These are phyloP conservation scores for Trematomus loennbergii DNA, from an alignment of 2,113 vertebrate genomes.

Conservation along the genomic window DNA sequence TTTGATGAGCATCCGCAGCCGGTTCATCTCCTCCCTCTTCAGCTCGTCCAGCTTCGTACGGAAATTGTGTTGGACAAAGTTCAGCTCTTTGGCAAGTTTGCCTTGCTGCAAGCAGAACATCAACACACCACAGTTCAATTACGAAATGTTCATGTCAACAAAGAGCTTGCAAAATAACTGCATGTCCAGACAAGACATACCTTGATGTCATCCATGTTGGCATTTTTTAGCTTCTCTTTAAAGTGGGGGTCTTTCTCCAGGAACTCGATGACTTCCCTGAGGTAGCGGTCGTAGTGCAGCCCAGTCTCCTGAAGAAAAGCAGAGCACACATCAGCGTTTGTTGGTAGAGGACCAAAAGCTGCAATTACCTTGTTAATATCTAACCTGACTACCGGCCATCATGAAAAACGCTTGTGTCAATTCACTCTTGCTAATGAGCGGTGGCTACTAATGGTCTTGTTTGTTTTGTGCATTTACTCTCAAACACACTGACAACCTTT, in stretches of 20 bases:
- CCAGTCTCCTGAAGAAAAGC: constrained; percentile 88
- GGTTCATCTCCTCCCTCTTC: constrained; percentile 93
- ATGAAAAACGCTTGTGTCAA: neutral
- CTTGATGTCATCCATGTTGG: constrained; percentile 95
- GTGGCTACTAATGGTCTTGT: neutral
- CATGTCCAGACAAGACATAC: constrained; percentile 66
- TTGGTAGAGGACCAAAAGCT: neutral
- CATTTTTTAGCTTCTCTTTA: constrained; percentile 92
- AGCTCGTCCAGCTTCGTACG: constrained; percentile 94
- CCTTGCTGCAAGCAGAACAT: constrained; percentile 85
- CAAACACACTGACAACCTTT: neutral
- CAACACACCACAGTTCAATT: constrained; percentile 9
- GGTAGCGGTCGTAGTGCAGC: constrained; percentile 96
- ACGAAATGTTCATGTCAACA: constrained; percentile 2
- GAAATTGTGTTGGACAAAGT: constrained; percentile 94
- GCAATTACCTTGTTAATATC: constrained; percentile 2
- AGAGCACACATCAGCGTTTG: constrained; percentile 1
- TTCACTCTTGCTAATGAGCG: neutral
- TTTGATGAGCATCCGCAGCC: constrained; percentile 94
- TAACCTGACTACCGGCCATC: neutral
- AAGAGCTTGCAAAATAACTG: neutral
- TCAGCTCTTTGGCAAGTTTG: constrained; percentile 92
- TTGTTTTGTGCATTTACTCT: constrained; percentile 19
- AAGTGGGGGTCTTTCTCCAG: constrained; percentile 96
- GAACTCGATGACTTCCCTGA: constrained; percentile 94